Conservation (phyloP, 2,888 invertebrate species). For the Aromia moschata region DNA sequence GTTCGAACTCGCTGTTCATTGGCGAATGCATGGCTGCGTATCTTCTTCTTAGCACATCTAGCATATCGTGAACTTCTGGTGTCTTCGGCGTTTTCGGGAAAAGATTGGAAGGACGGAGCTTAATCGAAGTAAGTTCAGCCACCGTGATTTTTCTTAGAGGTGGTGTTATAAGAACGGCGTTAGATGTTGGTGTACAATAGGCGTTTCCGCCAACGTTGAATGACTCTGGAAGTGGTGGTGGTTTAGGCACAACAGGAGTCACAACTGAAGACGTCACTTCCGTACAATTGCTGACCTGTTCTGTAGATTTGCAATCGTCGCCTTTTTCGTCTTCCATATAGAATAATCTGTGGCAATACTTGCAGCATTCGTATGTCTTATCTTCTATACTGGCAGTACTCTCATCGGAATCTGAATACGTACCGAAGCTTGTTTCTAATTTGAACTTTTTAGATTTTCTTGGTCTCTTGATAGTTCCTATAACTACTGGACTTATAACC, state of each 20-base stretch:
- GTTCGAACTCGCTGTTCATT: background rate
- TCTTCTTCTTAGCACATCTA: conserved; percentile 46
- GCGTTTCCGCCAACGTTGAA: background rate
- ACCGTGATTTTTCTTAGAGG: conserved; percentile 33
- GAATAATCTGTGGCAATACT: conserved; percentile 28
- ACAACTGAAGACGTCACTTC: conserved; percentile 5
- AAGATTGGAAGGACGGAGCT: conserved; percentile 35
- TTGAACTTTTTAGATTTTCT: conserved; percentile 19
- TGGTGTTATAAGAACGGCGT: conserved; percentile 15
- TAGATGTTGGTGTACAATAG: background rate
- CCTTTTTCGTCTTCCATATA: background rate
- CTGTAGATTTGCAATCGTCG: background rate
- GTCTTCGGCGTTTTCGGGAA: conserved; percentile 31
- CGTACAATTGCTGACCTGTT: background rate
- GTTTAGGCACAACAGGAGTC: conserved; percentile 6
- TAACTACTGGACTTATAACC: conserved; percentile 31
- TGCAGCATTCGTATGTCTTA: conserved; percentile 30
- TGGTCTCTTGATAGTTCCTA: conserved; percentile 34
- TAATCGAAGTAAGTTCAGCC: conserved; percentile 29
- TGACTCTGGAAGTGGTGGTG: conserved; percentile 1
- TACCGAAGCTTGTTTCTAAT: conserved; percentile 10
- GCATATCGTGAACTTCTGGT: conserved; percentile 47
- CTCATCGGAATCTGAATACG: conserved; percentile 20
- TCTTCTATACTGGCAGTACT: background rate
- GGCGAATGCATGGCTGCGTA: conserved; percentile 53